Base-by-base conservation (phyloP, 2,888 invertebrate species). In the Xestia xanthographa region DNA sequence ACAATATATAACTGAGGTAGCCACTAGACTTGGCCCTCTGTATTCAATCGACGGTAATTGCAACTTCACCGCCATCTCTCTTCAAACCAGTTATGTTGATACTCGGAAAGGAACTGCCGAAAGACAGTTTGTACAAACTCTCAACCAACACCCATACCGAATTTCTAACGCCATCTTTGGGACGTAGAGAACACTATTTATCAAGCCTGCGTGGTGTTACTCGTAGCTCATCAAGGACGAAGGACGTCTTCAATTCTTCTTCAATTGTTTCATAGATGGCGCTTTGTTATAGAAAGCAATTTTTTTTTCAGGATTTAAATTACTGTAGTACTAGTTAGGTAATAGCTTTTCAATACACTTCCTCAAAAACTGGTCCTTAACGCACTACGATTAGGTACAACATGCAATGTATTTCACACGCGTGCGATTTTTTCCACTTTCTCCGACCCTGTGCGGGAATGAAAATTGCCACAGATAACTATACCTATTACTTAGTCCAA, bases 61-160 rank as follows among this genome's bases (percentile, higher is more conserved):
- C n/a, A 20, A 20, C 5, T n/a, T 22, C 17, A 74, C 8, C 53
- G 78, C 75, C 75, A 78, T 75, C 75, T 75, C 1, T 67, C n/a
- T 78, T 17, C 17, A 38, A 29, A 43, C 14, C 4, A 8, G 60
- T 26, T 26, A 17, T 11, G 1, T 26, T 41, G 4, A 48, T n/a
- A 50, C 3, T 17, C 3, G 34, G 4, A 66, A 38, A 50, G 12
- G 17, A 6, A 14, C n/a, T 20, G 14, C 29, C 20, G 14, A 9
- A 29, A 20, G 6, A 22, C 20, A 41, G 5, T 17, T 58, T n/a
- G 38, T 41, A 20, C 22, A 41, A 41, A n/a, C 11, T 11, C n/a
- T 20, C 17, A 22, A 20, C 20, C 5, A 41, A 56, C 22, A 17
- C 34, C 26, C 22, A 22, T 22, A 22, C 26, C 0, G 11, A 20